Evolutionary conservation across 2,888 invertebrate species (phyloP), one percentile per base, ranked within the genome.

Genomic region (Leptinotarsa haldemani): DNA sequence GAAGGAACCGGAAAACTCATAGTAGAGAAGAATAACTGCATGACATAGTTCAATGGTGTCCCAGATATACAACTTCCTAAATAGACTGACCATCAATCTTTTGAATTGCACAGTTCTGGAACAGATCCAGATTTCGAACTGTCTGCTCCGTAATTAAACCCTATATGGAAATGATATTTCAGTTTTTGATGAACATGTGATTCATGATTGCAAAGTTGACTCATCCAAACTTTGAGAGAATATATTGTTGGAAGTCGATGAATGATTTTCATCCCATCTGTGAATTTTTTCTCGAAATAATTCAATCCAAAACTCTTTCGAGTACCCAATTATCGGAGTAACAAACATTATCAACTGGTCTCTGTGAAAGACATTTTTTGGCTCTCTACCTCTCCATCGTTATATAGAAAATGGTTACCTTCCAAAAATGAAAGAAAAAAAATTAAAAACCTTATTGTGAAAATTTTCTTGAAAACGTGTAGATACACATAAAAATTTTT

Each of bases 51-150:
- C 61, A 61, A 40, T 61, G 30, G 40, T 40, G 61, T 30, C 61
- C 61, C n/a, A 61, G 61, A 61, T 61, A 61, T 61, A 61, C 40
- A 61, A 61, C 61, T 61, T 61, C 61, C 61, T 61, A n/a, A 30
- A 18, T 40, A 40, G 61, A 61, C 25, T 61, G 61, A 30, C 61
- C 61, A 61, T 61, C 61, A 61, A 61, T 61, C 61, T 61, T 61
- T 61, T 18, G 61, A 40, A 61, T 61, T 61, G 61, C 15, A 61
- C 18, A 61, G 40, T 40, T 30, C 30, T 61, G 61, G 61, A 61
- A n/a, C 40, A 30, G n/a, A 15, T 61, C 61, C 61, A 61, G n/a
- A 61, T 61, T 61, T 40, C 7, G 9, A 61, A 61, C 61, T 40
- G 61, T 61, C 61, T 30, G 61, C 61, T 61, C 16, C 12, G 40